Percentiles rank a stretch among this genome's conserved stretches.
phyloP scores from a whole-genome alignment of 2,888 invertebrate species.

The Xestia xanthographa region DNA sequence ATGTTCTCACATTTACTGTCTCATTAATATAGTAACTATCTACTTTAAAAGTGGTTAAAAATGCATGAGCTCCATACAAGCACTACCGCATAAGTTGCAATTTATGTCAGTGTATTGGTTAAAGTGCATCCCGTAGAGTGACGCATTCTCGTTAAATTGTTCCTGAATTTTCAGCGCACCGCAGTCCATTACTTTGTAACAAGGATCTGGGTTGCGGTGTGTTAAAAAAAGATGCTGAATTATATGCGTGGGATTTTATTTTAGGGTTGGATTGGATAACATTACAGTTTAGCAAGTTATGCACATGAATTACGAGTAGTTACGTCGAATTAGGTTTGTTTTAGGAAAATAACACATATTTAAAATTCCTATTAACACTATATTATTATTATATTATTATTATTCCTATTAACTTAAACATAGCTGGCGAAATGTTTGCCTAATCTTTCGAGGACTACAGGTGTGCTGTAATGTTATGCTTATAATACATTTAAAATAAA shows the following conservation, averaged over 20 bases:
- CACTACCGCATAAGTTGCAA: slow-evolving; percentile 39
- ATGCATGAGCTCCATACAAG: slow-evolving; percentile 32
- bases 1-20: slow-evolving; percentile 18
- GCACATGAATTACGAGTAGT: too few species aligned
- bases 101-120: slow-evolving; percentile 55
- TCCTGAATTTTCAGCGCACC: slow-evolving; percentile 51
- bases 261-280: not conserved
- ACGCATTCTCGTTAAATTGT: slow-evolving; percentile 56
- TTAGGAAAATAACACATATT: not conserved
- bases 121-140: slow-evolving; percentile 49
- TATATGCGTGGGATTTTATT: not conserved
- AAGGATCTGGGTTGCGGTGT: slow-evolving; percentile 33
- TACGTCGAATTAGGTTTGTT: not conserved
- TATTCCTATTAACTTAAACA: too few species aligned
- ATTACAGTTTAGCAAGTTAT: too few species aligned
- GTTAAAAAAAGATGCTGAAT: slow-evolving; percentile 29
- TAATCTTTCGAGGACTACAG: too few species aligned
- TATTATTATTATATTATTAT: too few species aligned
- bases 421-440: too few species aligned
- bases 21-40: slow-evolving; percentile 33
- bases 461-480: too few species aligned
- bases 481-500: too few species aligned
- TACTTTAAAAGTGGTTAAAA: slow-evolving; percentile 52
- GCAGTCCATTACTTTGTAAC: slow-evolving; percentile 60
- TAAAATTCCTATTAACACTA: too few species aligned